Percentiles rank a stretch among this genome's conserved stretches.
These are phyloP conservation scores for Pelodytes ibericus DNA, from an alignment of 2,797 vertebrate genomes.

Conservation along the genomic window DNA sequence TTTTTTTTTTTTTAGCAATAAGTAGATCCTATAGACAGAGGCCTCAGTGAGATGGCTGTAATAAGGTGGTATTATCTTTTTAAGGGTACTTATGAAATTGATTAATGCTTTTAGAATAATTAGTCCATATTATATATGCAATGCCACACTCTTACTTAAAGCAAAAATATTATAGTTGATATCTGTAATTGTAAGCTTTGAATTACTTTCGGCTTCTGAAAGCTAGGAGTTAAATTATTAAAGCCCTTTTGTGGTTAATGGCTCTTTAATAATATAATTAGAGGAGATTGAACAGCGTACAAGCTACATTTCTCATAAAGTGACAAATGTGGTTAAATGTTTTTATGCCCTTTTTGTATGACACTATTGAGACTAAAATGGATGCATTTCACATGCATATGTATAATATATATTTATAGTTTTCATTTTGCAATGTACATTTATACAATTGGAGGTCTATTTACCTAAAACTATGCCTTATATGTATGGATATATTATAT, in stretches of 20 bases:
- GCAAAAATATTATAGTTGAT: slow-evolving; percentile 54
- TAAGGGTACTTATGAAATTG: slow-evolving; percentile 67
- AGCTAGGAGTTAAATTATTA: slow-evolving; percentile 56
- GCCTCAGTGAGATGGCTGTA: slow-evolving; percentile 58
- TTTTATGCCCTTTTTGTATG: not conserved
- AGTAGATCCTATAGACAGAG: slow-evolving; percentile 59
- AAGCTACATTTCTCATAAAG: not conserved
- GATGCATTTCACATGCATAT: no score
- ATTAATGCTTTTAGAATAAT: slow-evolving; percentile 74
- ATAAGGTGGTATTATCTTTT: slow-evolving; percentile 60
- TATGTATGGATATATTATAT: no score
- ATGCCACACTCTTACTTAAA: slow-evolving; percentile 60
- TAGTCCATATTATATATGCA: slow-evolving; percentile 69
- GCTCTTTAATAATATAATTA: slow-evolving; percentile 49
- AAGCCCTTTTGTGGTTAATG: slow-evolving; percentile 49
- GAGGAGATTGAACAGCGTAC: not conserved
- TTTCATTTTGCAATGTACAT: no score
- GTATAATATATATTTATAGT: no score
- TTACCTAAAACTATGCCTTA: no score
- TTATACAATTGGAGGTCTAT: no score
- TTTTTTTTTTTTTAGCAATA: slow-evolving; percentile 62
- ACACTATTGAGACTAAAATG: no score
- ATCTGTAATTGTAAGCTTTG: slow-evolving; percentile 54
- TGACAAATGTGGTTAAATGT: not conserved
- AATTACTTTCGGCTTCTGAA: slow-evolving; percentile 18